These are phyloP conservation scores for Hydrolagus affinis DNA, from an alignment of 2,113 vertebrate genomes.

Conservation along the genomic window DNA sequence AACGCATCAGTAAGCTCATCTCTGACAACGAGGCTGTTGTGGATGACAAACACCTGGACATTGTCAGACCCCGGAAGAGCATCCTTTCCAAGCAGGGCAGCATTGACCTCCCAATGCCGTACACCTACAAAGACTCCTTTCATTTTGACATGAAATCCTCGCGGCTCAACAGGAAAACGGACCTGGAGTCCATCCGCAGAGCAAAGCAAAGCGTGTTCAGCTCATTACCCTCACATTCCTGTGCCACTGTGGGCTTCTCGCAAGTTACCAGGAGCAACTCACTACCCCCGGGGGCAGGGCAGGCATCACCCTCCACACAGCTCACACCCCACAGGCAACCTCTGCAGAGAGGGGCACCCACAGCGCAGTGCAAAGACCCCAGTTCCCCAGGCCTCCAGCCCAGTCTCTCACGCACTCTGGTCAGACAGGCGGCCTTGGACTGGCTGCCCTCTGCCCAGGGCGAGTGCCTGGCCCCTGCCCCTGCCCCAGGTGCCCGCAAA, in stretches of 20 bases:
- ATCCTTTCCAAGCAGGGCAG: slow-evolving; percentile 86
- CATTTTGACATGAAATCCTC: slow-evolving; percentile 79
- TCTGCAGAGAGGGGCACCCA: slow-evolving; percentile 42
- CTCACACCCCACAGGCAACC: slow-evolving; percentile 38
- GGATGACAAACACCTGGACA: slow-evolving; percentile 78
- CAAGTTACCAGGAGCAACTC: slow-evolving; percentile 82
- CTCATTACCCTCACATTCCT: slow-evolving; percentile 75
- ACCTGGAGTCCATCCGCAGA: slow-evolving; percentile 48
- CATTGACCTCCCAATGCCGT: slow-evolving; percentile 88
- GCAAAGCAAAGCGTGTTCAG: slow-evolving; percentile 59
- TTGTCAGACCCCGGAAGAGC: slow-evolving; percentile 80
- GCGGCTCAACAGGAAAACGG: slow-evolving; percentile 53
- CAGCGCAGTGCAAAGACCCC: slow-evolving; percentile 46
- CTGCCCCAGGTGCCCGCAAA: slow-evolving; percentile 47
- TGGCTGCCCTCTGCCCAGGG: slow-evolving; percentile 55
- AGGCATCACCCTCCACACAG: slow-evolving; percentile 37
- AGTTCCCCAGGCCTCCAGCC: slow-evolving; percentile 57
- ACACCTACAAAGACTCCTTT: slow-evolving; percentile 91
- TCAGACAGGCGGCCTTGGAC: slow-evolving; percentile 83
- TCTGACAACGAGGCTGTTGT: slow-evolving; percentile 83
- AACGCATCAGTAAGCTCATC: slow-evolving; percentile 81
- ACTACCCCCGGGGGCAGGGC: slow-evolving; percentile 64
- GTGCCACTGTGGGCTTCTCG: slow-evolving; percentile 56
- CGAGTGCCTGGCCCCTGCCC: slow-evolving; percentile 36
- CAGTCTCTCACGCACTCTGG: slow-evolving; percentile 70